Evolutionary conservation across 2,888 invertebrate species (phyloP).

Genomic region (Muscina levida): DNA sequence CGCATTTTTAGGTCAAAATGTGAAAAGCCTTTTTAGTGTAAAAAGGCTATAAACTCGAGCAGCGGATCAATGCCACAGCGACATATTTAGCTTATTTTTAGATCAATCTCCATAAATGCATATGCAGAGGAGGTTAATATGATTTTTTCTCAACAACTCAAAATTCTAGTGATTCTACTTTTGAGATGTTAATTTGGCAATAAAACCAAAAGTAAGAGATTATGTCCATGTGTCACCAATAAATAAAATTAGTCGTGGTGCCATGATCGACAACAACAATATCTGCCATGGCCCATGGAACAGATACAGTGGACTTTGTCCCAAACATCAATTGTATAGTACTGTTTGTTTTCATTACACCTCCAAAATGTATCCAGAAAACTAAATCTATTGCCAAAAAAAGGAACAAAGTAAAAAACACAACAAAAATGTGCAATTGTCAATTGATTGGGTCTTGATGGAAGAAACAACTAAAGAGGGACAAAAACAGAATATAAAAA

Average conservation of each 20-base stretch:
- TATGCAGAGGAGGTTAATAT: too few species aligned
- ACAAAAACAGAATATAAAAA: slow-evolving; percentile 19
- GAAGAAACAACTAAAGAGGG: neutral
- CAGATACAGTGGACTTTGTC: slow-evolving; percentile 53
- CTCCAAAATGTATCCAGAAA: slow-evolving; percentile 29
- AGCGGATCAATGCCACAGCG: too few species aligned
- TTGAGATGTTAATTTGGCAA: too few species aligned
- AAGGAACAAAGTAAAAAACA: slow-evolving; percentile 38
- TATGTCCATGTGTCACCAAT: slow-evolving; percentile 14
- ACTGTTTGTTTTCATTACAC: slow-evolving; percentile 48
- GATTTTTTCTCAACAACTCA: too few species aligned
- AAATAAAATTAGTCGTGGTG: slow-evolving; percentile 10
- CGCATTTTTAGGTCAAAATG: too few species aligned
- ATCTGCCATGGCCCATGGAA: slow-evolving; percentile 17
- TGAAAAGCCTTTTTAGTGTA: too few species aligned
- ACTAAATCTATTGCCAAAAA: slow-evolving; percentile 5
- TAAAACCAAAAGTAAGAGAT: slow-evolving; percentile 12
- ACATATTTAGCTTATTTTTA: too few species aligned
- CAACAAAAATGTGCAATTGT: slow-evolving; percentile 52
- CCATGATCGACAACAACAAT: slow-evolving; percentile 48
- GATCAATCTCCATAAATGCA: too few species aligned
- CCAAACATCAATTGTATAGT: slow-evolving; percentile 54
- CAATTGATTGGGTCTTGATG: slow-evolving; percentile 55
- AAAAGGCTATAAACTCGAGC: too few species aligned
- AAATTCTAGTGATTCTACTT: too few species aligned